These are phyloP conservation scores for Apodemia duryi DNA, from an alignment of 2,888 invertebrate genomes.

Conservation along the genomic window DNA sequence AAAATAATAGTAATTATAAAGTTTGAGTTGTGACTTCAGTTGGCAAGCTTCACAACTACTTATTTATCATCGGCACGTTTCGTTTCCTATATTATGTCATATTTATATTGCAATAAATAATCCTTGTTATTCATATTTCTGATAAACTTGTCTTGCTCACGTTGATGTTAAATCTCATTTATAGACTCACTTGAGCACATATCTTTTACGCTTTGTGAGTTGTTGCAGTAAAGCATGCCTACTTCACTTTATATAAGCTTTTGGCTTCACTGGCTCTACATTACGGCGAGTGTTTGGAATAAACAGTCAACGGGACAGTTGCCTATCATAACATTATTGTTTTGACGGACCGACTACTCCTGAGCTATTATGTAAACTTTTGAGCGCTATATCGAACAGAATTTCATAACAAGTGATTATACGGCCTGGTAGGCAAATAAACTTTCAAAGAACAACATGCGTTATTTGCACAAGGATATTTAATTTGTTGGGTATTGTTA, in stretches of 20 bases:
- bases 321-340: slow-evolving; percentile 74
- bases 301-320: slow-evolving; percentile 53
- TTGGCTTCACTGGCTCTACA: slow-evolving; percentile 10
- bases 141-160: no score
- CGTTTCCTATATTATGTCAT: no score
- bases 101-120: no score
- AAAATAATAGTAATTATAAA: no score
- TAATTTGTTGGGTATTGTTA: not conserved
- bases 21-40: no score
- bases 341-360: slow-evolving; percentile 54
- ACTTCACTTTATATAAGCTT: not conserved
- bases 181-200: no score
- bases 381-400: slow-evolving; percentile 28
- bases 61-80: no score
- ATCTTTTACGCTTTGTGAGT: no score
- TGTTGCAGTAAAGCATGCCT: not conserved
- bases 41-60: no score
- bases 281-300: slow-evolving; percentile 60
- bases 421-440: not conserved
- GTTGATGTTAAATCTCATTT: no score
- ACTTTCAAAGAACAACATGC: slow-evolving; percentile 11
- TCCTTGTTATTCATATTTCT: no score
- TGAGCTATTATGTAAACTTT: slow-evolving; percentile 35
- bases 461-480: not conserved
- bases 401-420: slow-evolving; percentile 28